Evolutionary conservation across 2,113 vertebrate genomes (phyloP).

Genomic region (Gulo gulo): DNA sequence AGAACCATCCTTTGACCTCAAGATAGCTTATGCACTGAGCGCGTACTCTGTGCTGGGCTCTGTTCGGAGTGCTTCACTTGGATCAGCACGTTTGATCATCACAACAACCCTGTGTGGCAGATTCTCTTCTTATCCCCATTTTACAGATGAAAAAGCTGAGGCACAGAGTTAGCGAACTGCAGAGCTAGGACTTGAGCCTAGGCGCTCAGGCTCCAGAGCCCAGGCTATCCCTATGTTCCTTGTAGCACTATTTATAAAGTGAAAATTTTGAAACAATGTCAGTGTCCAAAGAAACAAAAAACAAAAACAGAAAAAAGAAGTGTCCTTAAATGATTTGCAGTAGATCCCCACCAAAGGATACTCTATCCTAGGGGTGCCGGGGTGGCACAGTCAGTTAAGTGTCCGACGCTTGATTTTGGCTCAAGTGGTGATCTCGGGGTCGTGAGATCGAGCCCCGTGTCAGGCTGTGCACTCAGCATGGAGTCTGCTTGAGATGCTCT

Average conservation of each 20-base stretch:
- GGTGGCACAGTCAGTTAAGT: not conserved
- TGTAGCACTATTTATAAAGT: not conserved
- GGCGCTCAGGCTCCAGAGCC: not conserved
- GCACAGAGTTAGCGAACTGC: not conserved
- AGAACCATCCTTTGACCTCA: not conserved
- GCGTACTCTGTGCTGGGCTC: not conserved
- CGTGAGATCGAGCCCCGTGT: not conserved
- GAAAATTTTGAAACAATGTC: not conserved
- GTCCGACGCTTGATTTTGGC: not conserved
- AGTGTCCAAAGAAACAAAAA: not conserved
- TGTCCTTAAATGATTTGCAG: not conserved
- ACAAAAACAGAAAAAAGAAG: not conserved
- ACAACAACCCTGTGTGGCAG: not conserved
- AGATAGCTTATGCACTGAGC: not conserved
- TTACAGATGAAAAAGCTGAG: not conserved
- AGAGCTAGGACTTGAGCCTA: not conserved
- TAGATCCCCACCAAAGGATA: not conserved
- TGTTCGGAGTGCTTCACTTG: not conserved
- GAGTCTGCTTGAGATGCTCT: not conserved
- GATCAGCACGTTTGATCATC: not conserved
- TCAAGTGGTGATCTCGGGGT: not conserved
- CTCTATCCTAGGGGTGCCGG: not conserved
- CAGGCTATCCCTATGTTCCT: not conserved
- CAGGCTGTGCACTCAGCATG: not conserved
- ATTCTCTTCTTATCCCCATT: not conserved